Conservation (phyloP, 53 echinoderm and acorn worm genomes). For the Astropecten irregularis region DNA sequence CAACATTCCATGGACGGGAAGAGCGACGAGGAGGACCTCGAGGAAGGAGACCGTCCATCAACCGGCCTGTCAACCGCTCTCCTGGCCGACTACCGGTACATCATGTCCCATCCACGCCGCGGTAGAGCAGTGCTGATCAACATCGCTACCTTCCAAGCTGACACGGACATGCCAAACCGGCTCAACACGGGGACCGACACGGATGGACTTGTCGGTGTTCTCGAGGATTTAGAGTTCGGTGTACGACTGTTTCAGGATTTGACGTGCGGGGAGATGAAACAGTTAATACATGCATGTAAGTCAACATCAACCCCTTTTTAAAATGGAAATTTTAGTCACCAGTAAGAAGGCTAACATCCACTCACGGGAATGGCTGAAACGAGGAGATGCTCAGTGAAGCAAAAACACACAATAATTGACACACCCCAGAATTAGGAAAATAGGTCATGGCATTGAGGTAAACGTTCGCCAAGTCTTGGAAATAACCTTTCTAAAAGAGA, state of each 20-base stretch:
- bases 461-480: too few species aligned
- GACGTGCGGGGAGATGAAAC: constrained; percentile 27
- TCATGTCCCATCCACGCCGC: constrained; percentile 59
- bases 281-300: constrained; percentile 16
- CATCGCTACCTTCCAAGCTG: constrained; percentile 59
- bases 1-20: neutral
- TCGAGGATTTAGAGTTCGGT: constrained; percentile 61
- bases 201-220: constrained; percentile 35
- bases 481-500: too few species aligned
- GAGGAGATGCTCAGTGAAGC: too few species aligned
- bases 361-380: too few species aligned
- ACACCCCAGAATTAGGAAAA: too few species aligned
- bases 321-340: neutral
- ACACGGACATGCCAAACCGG: constrained; percentile 64
- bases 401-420: too few species aligned
- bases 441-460: too few species aligned
- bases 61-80: constrained; percentile 20
- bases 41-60: neutral
- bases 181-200: constrained; percentile 66
- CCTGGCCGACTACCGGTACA: constrained; percentile 56
- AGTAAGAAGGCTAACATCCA: too few species aligned
- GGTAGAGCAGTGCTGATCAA: constrained; percentile 76
- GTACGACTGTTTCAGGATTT: constrained; percentile 40
- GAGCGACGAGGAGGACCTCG: neutral
- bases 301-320: neutral